These are phyloP conservation scores for Diphyllodes magnificus DNA, from an alignment of 2,113 vertebrate genomes.

Conservation along the genomic window DNA sequence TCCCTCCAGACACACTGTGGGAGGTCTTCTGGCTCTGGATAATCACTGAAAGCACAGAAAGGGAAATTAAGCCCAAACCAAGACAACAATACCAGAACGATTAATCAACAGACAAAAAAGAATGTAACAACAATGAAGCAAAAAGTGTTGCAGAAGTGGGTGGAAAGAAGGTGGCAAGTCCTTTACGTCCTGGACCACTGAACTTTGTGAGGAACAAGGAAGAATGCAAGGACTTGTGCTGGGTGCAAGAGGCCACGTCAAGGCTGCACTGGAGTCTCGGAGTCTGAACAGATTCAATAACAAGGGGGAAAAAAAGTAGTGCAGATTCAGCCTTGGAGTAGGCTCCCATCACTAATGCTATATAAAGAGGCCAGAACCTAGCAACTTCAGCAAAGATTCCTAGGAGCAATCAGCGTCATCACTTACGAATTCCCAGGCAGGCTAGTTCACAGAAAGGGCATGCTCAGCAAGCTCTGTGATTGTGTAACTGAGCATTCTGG, in stretches of 20 bases:
- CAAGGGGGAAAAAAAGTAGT: neutral
- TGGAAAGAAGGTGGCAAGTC: neutral
- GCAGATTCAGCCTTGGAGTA: neutral
- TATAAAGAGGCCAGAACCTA: neutral
- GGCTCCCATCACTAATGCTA: neutral
- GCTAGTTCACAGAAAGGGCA: neutral
- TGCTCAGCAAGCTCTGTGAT: neutral
- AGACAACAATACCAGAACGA: constrained; percentile 20
- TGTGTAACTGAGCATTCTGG: neutral
- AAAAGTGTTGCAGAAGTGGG: neutral
- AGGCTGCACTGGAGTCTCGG: neutral
- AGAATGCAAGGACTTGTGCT: neutral
- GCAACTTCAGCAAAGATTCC: constrained; percentile 21
- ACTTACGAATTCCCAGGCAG: neutral
- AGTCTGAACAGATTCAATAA: neutral
- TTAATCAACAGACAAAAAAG: neutral
- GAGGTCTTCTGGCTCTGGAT: constrained; percentile 10
- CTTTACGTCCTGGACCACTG: neutral
- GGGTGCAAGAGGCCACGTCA: neutral
- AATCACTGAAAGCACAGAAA: neutral
- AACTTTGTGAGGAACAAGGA: neutral
- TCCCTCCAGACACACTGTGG: constrained; percentile 16
- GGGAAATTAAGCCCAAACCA: constrained; percentile 23
- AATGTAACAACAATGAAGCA: neutral
- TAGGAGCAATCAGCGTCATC: neutral